Evolutionary conservation across 2,888 invertebrate genomes (phyloP).

Genomic region (Lithophane semibrunnea): DNA sequence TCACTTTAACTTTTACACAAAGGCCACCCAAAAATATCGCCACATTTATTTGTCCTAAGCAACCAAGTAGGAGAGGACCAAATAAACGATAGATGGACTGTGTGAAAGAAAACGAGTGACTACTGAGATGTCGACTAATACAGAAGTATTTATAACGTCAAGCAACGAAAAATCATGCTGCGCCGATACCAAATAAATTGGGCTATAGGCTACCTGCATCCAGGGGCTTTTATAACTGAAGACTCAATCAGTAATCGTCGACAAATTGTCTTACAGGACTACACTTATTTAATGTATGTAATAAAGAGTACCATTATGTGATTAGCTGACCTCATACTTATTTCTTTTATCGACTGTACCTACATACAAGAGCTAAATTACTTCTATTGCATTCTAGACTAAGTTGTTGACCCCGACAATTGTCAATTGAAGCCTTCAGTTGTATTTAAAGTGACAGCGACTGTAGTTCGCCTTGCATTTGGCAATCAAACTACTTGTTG

Average conservation of each 20-base stretch:
- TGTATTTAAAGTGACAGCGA: constrained; percentile 27
- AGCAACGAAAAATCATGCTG: neutral
- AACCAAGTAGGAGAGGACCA: neutral
- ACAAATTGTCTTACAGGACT: neutral
- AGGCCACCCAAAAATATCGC: neutral
- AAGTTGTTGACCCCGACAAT: constrained; percentile 58
- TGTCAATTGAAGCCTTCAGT: constrained; percentile 38
- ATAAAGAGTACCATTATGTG: neutral
- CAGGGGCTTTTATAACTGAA: too few species aligned
- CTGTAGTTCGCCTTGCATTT: constrained; percentile 54
- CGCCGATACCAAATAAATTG: neutral
- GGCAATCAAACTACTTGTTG: constrained; percentile 51
- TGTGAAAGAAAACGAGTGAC: neutral
- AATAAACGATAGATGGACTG: neutral
- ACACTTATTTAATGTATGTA: too few species aligned
- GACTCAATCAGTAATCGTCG: neutral
- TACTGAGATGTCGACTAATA: neutral
- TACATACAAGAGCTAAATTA: constrained; percentile 10
- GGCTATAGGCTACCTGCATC: neutral
- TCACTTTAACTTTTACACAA: neutral
- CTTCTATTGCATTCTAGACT: constrained; percentile 26
- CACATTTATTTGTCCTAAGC: neutral
- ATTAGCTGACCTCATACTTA: neutral
- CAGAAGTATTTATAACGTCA: neutral
- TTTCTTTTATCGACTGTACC: constrained; percentile 11